Base-by-base conservation (phyloP, 2,113 vertebrate genomes). In the Orcinus orca region DNA sequence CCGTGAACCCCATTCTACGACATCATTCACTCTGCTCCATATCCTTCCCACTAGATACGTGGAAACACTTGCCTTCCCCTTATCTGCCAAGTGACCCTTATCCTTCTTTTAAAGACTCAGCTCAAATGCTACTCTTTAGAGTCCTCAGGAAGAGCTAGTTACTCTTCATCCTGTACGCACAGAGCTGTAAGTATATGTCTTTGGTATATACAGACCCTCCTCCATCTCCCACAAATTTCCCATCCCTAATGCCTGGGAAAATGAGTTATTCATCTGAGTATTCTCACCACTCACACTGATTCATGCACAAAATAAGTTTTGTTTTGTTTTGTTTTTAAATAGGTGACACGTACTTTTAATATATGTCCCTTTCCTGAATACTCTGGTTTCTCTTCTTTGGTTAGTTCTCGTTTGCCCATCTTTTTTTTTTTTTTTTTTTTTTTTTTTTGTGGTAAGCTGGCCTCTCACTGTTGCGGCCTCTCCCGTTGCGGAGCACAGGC, bases 21-120 rank as follows among this genome's bases (percentile, higher is more conserved):
- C 10, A 2, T 65, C 47, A n/a, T n/a, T 21, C 20, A 41, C 3
- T 1, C 31, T 7, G 1, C 5, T 25, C 3, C 31, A 3, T 55
- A 53, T 33, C 9, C 20, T 23, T 38, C 8, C 36, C 6, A 2
- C 20, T 6, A 31, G 44, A 36, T 53, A 76, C 29, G 47, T 0
- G 1, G 18, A 25, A 36, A 91, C 21, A 58, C 15, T 29, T 83
- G 31, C 44, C 8, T 71, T 93, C 14, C 23, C 25, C 36, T 63
- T 79, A 50, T 55, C 25, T 3, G 62, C n/a, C 44, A 76, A 47
- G 17, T 58, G 89, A 83, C 25, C 17, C 1, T 0, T 63, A n/a
- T 3, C 23, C 36, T 29, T 81, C 67, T 47, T 65, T 81, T n/a
- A 50, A 53, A 55, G 73, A 76, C 20, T 85, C 36, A 65, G n/a